Evolutionary conservation across 2,797 vertebrate genomes (phyloP).

Genomic region (Poeciliopsis presidionis): DNA sequence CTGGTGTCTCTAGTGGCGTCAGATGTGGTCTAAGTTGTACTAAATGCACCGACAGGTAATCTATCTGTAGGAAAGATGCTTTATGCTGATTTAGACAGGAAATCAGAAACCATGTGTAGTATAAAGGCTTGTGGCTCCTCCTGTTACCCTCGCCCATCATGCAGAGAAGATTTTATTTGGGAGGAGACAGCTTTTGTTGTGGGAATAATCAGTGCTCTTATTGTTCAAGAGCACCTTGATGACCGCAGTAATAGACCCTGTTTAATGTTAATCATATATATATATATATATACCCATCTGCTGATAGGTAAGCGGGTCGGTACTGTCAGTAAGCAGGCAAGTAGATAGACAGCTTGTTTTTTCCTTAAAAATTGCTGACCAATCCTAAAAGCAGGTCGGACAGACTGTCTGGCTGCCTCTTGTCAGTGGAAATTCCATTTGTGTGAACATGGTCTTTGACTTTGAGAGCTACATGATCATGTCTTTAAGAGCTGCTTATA

Average conservation of each 20-base stretch:
- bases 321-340: not conserved
- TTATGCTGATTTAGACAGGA: conserved; percentile 79
- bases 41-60: conserved; percentile 84
- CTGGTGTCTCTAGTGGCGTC: conserved; percentile 77
- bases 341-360: not conserved
- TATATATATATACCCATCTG: not conserved
- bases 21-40: conserved; percentile 81
- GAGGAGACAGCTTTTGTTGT: conserved; percentile 54
- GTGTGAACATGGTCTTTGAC: conserved; percentile 24
- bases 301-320: not conserved
- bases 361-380: not conserved
- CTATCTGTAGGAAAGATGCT: conserved; percentile 79
- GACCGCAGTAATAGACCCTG: not conserved
- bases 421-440: conserved; percentile 42
- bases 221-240: conserved; percentile 31
- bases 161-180: conserved; percentile 61
- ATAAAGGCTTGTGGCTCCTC: conserved; percentile 64
- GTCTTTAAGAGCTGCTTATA: conserved; percentile 28
- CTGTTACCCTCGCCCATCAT: conserved; percentile 66
- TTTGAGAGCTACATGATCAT: conserved; percentile 18
- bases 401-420: conserved; percentile 30
- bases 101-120: conserved; percentile 76
- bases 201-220: conserved; percentile 40
- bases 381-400: conserved; percentile 28
- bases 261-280: not conserved